Evolutionary conservation across 2,113 vertebrate genomes (phyloP), one percentile per base, ranked within the genome.

Genomic region (Corythoichthys intestinalis): DNA sequence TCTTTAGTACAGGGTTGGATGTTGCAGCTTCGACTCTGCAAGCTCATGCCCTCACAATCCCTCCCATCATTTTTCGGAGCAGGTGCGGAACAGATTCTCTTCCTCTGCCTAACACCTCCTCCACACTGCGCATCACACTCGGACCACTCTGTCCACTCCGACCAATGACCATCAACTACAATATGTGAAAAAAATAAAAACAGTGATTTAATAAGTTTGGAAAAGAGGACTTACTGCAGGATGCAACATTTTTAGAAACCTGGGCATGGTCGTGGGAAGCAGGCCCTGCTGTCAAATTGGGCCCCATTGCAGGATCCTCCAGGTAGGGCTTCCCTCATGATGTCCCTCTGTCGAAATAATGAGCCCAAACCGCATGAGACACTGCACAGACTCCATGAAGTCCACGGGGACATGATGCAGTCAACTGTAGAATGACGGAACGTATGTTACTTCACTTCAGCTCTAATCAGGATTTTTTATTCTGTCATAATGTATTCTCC

Each of bases 331-430:
- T 87, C 88, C 60, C 92, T 84, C 48, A 93, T 69, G 2, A 94
- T 81, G 38, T 91, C 92, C 48, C 92, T 91, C 77, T 87, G 92
- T 1, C 94, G 91, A 72, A 95, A 94, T 50, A 92, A 44, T 1
- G 94, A 92, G 1, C 95, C 96, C 12, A 94, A 85, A 3, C 95
- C 95, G 38, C 95, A 98, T n/a, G 92, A 91, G 3, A 78, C 90
- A 10, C 94, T 95, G 90, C 95, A 97, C 35, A 81, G 71, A 9
- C 95, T 95, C 96, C 96, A 97, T 0, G 38, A 20, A 0, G 92
- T 94, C 95, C 96, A 96, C 0, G 83, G 67, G 0, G 92, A 91
- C 85, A 93, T 80, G 68, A 93, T 76, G 4, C 96, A 98, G 86
- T 94, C 93, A 73, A 90, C 94, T 96, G 13, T 2, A 71, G 17